Base-by-base conservation (phyloP, 2,888 invertebrate genomes). In the Caenorhabditis angaria region DNA sequence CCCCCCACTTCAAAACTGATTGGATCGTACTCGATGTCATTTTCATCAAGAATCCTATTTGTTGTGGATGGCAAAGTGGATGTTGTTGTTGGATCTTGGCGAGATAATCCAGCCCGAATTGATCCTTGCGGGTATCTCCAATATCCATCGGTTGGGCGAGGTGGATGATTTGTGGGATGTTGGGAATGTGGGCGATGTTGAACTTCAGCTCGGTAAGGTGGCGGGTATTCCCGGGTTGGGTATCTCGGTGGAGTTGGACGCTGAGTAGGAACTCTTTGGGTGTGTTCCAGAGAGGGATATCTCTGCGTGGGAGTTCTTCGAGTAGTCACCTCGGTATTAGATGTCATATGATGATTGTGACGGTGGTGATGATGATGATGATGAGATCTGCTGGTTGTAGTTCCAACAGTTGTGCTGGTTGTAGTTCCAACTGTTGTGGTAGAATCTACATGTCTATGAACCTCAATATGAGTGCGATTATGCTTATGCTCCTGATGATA, bases 401-500 rank as follows among this genome's bases (percentile, higher is more conserved):
- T 24, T 12, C 56, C 57, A 24, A 28, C 47, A 6, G 55, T 59
- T 10, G 59, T 55, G 22, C 65, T 65, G 10, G 70, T 70, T 18
- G 69, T 60, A n/a, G 57, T 47, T 2, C 8, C n/a, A 10, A 28
- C 28, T 24, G 64, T 54, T 4, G 65, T 29, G 48, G 56, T 61
- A 61, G 55, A 61, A 48, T 64, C 62, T 18, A 50, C 58, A 48
- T 69, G 63, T n/a, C 62, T 35, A 41, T 70, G 65, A 20, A 66
- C 66, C 24, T 70, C 63, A 55, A 66, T 70, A 41, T 66, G 65
- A 25, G 61, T 70, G 20, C 65, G 29, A 25, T 70, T 65, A 28
- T 70, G 70, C 48, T 70, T 61, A 65, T 70, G 63, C 32, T 64
- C 62, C 20, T 65, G 70, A 51, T 65, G 61, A 14, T 70, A 64